Conservation (phyloP, 2,113 vertebrate species). For the Mus pahari region DNA sequence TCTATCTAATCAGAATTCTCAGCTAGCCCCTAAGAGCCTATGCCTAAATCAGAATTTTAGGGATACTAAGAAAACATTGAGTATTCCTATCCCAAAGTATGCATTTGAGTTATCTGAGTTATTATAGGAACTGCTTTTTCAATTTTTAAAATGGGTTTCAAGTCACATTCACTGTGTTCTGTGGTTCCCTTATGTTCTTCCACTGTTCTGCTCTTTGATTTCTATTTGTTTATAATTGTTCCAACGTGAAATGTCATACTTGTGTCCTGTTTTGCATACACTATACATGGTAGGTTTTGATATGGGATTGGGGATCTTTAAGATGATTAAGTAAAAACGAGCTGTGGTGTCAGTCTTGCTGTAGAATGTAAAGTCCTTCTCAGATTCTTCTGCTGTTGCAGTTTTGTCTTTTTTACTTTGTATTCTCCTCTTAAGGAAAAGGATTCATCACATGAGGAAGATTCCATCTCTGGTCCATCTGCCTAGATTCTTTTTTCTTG, state of each 20-base stretch:
- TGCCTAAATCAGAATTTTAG: not conserved
- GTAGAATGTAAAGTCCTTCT: not conserved
- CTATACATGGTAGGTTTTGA: not conserved
- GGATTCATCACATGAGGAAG: not conserved
- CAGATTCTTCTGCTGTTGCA: not conserved
- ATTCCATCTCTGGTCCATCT: not conserved
- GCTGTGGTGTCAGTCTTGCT: fast-evolving
- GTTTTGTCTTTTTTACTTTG: not conserved
- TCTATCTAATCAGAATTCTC: not conserved
- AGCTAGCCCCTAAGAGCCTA: not conserved
- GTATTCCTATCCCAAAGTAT: not conserved
- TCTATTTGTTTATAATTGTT: not conserved
- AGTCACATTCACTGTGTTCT: not conserved
- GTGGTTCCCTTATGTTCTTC: not conserved
- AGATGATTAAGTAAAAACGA: not conserved
- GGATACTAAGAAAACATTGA: not conserved
- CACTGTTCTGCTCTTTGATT: not conserved
- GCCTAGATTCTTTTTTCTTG: not conserved
- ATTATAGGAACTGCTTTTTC: not conserved
- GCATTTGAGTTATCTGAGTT: not conserved
- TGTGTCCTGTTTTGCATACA: not conserved
- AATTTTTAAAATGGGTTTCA: not conserved
- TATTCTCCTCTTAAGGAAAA: fast-evolving
- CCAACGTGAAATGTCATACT: not conserved
- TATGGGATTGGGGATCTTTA: not conserved